phyloP scores from a whole-genome alignment of 1,140 invertebrate genomes.

The Capitella teleta region DNA sequence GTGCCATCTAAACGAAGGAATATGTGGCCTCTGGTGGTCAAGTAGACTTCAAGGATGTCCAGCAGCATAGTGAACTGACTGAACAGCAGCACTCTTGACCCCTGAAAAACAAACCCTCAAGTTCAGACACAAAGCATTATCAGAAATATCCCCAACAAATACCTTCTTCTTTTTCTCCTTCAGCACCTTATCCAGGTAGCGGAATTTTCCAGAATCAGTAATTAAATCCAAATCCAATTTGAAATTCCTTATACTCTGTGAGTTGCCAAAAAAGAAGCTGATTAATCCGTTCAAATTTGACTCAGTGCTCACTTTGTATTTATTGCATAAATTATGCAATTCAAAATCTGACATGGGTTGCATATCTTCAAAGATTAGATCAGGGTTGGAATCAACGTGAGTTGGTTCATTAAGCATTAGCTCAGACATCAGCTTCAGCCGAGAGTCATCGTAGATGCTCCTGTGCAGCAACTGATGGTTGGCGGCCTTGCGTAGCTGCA shows the following conservation, averaged over 20 bases:
- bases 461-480: conserved; percentile 55
- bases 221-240: conserved; percentile 37
- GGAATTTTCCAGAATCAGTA: conserved; percentile 47
- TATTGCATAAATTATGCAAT: conserved; percentile 63
- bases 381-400: conserved; percentile 67
- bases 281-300: not conserved
- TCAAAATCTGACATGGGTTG: conserved; percentile 81
- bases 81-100: conserved; percentile 68
- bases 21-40: conserved; percentile 25
- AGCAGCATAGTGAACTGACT: conserved; percentile 90
- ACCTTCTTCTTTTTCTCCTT: conserved; percentile 39
- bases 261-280: not conserved
- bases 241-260: conserved; percentile 8
- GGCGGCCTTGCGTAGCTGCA: conserved; percentile 38
- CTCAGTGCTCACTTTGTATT: conserved; percentile 36
- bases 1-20: conserved; percentile 40
- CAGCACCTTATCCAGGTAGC: conserved; percentile 42
- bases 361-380: conserved; percentile 79
- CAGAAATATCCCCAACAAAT: conserved; percentile 7
- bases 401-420: conserved; percentile 54
- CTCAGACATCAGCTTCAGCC: conserved; percentile 58
- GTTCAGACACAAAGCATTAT: not conserved
- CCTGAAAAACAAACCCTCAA: conserved; percentile 16
- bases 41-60: conserved; percentile 53
- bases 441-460: conserved; percentile 62